Base-by-base conservation (phyloP, 1,140 invertebrate genomes). In the Glossosoma conforme region DNA sequence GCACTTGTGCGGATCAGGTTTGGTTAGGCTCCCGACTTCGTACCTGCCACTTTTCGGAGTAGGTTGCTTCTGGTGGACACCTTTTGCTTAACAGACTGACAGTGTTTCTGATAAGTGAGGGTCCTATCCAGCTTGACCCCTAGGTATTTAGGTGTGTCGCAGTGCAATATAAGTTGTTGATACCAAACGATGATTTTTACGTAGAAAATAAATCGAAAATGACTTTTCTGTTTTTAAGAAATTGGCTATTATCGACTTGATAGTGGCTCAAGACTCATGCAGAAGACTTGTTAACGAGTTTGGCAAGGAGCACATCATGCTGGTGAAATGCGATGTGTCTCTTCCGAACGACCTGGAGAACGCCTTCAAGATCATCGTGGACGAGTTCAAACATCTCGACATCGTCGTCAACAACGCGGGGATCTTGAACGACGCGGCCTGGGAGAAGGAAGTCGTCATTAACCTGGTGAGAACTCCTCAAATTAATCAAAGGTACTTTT, bases 381-480 rank as follows among this genome's bases (percentile, higher is more conserved):
- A 61, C 2, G 63, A 77, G 4, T 66, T 80, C 44, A 80, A 80
- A 6, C 75, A 77, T 3, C 65, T 85, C 2, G 79, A 85, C 58
- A 73, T 85, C 6, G 72, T 83, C 13, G 68, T 87, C 22, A 86
- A 86, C 61, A 84, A 83, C 61, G 84, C 81, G 19, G 83, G 77
- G 5, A 62, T 74, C 25, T 24, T 73, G 6, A 60, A 63, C 20
- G 60, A 62, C 9, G 53, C 62, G 9, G 62, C 65, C 11, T 66
- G 62, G 45, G 67, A 65, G 52, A 64, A 50, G 36, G 70, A 69
- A 59, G 58, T 73, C 20, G 64, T 67, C 54, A 56, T 70, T 8
- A 72, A 72, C 62, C 59, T 72, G 44, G 70, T 73, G 61, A 63
- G 67, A 59, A n/a, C n/a, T n/a, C n/a, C n/a, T n/a, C n/a, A n/a